A percentile compares a stretch with the other conserved stretches of the same genome.
phyloP scores from a whole-genome alignment of 2,888 invertebrate genomes.

The Dryobota labecula region DNA sequence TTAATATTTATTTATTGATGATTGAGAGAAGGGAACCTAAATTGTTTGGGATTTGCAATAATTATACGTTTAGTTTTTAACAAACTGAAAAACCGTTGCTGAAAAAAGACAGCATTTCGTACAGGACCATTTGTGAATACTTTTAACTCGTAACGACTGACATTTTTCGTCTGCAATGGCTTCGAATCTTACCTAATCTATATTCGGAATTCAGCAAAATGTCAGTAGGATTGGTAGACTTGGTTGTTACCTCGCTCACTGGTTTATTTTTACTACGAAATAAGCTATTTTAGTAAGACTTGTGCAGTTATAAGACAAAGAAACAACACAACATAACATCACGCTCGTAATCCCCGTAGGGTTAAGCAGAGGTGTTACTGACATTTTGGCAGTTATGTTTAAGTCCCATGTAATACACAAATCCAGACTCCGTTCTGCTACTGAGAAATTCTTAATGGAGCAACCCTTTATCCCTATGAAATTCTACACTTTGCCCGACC shows the following conservation, averaged over 20 bases:
- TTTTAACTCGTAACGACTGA: background rate
- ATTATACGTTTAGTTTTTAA: background rate
- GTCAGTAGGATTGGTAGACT: background rate
- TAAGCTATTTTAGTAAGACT: too few species aligned
- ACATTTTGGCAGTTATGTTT: too few species aligned
- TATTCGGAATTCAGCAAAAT: conserved; percentile 3
- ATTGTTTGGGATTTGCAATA: background rate
- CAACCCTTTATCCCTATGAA: too few species aligned
- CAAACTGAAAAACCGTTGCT: background rate
- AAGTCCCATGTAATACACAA: too few species aligned
- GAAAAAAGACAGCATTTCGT: background rate
- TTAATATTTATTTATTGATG: too few species aligned
- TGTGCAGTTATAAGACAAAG: background rate
- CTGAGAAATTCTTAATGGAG: too few species aligned
- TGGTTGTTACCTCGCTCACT: background rate
- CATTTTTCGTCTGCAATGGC: conserved; percentile 11
- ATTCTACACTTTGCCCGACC: too few species aligned
- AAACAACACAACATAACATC: too few species aligned
- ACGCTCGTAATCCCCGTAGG: too few species aligned
- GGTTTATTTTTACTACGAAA: background rate
- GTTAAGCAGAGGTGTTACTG: too few species aligned
- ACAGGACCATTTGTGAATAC: background rate
- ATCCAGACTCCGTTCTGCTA: too few species aligned
- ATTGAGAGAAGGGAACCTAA: background rate
- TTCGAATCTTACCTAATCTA: conserved; percentile 9